These are phyloP conservation scores for Platycheirus albimanus DNA, from an alignment of 2,888 invertebrate genomes.

Conservation along the genomic window DNA sequence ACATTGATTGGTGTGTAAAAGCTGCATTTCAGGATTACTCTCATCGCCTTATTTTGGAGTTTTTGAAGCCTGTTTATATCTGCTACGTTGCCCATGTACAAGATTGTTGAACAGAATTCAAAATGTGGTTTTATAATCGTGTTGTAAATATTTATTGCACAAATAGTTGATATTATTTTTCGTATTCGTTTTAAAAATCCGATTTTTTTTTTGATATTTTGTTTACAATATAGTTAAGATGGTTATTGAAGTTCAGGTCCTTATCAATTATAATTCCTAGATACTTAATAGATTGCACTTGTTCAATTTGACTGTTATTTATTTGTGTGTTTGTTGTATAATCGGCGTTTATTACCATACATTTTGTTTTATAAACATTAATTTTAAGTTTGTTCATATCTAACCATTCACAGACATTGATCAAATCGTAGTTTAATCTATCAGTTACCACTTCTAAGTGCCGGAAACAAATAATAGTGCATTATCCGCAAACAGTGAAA, in stretches of 20 bases:
- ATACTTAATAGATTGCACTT: slow-evolving; percentile 2
- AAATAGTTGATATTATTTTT: slow-evolving; percentile 3
- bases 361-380: neutral
- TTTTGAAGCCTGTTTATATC: slow-evolving; percentile 14
- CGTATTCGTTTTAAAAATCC: slow-evolving; percentile 10
- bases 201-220: slow-evolving; percentile 1
- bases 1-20: neutral
- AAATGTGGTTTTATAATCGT: slow-evolving; percentile 17
- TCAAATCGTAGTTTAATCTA: neutral
- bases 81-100: neutral
- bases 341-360: neutral
- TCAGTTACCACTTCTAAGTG: too few relatives aligned
- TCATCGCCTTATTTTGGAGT: neutral
- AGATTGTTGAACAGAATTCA: slow-evolving; percentile 13
- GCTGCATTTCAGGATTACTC: neutral
- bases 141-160: slow-evolving; percentile 9
- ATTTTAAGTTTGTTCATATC: neutral
- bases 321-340: too few relatives aligned
- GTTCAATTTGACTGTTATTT: slow-evolving; percentile 9
- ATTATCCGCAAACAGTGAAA: too few relatives aligned
- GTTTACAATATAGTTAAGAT: neutral
- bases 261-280: neutral
- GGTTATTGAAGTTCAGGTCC: neutral
- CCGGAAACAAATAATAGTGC: too few relatives aligned
- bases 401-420: neutral